phyloP scores from a whole-genome alignment of 2,888 invertebrate species.

The Dilophus febrilis region DNA sequence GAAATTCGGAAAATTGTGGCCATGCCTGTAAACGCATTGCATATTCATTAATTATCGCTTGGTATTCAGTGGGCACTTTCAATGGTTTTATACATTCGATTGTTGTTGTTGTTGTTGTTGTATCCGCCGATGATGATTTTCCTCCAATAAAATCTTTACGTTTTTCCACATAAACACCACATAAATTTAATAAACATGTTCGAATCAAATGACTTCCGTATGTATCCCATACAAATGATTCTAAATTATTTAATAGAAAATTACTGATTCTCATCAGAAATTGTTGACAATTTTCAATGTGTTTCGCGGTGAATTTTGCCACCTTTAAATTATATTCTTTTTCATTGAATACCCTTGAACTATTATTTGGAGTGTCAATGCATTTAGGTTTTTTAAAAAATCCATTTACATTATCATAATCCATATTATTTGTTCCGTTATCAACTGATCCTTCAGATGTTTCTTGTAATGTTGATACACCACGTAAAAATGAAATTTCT shows the following conservation, averaged over 20 bases:
- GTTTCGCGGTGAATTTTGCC: slow-evolving; percentile 29
- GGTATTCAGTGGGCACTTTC: slow-evolving; percentile 39
- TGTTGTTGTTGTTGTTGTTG: slow-evolving; percentile 27
- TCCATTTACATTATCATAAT: slow-evolving; percentile 10
- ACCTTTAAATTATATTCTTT: slow-evolving; percentile 21
- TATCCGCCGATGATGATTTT: slow-evolving; percentile 18
- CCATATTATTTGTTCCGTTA: slow-evolving; percentile 12
- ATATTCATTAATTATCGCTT: slow-evolving; percentile 44
- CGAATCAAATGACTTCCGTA: slow-evolving; percentile 64
- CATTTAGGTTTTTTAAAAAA: slow-evolving; percentile 21
- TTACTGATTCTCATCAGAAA: slow-evolving; percentile 54
- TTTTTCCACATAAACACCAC: slow-evolving; percentile 41
- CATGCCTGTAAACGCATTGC: slow-evolving; percentile 44
- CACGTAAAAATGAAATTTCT: slow-evolving; percentile 24
- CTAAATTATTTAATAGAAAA: slow-evolving; percentile 67
- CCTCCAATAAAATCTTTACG: slow-evolving; percentile 22
- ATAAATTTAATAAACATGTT: slow-evolving; percentile 49
- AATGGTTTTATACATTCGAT: slow-evolving; percentile 21
- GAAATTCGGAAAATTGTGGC: slow-evolving; percentile 63
- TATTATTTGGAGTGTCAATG: slow-evolving; percentile 12
- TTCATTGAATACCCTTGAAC: slow-evolving; percentile 11
- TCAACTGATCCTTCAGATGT: slow-evolving; percentile 3
- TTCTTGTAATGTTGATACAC: slow-evolving; percentile 12
- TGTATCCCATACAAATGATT: slow-evolving; percentile 63
- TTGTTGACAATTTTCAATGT: slow-evolving; percentile 38